Evolutionary conservation across 2,888 invertebrate species (phyloP).

Genomic region (Lissonota sp.): DNA sequence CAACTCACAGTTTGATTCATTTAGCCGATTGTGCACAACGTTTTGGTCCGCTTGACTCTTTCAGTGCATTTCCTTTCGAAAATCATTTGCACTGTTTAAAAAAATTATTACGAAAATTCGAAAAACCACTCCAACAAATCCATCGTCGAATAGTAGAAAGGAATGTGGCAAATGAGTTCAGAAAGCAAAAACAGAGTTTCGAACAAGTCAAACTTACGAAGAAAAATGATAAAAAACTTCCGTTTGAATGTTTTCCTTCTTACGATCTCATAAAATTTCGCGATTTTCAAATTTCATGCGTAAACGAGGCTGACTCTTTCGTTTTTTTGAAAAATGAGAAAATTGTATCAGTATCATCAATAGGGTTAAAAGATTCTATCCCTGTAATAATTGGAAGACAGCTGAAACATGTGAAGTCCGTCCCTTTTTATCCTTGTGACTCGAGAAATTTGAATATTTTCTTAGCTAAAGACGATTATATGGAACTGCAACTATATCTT

Average conservation of each 20-base stretch:
- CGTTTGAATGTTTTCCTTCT: constrained; percentile 5
- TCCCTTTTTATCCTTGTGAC: constrained; percentile 11
- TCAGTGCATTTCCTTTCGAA: constrained; percentile 33
- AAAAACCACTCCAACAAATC: constrained; percentile 24
- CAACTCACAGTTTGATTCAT: constrained; percentile 18
- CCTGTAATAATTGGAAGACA: constrained; percentile 18
- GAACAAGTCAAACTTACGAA: neutral
- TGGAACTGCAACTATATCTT: constrained; percentile 19
- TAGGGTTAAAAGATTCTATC: constrained; percentile 5
- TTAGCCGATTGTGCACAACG: neutral
- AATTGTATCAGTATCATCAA: constrained; percentile 17
- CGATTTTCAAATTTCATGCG: no score
- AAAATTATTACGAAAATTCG: constrained; percentile 16
- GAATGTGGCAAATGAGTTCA: constrained; percentile 4
- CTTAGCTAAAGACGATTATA: constrained; percentile 11
- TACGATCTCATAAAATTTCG: no score
- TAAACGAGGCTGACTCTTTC: no score
- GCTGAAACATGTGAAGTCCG: neutral
- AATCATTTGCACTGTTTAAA: constrained; percentile 17
- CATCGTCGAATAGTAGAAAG: constrained; percentile 22
- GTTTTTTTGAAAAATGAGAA: constrained; percentile 16
- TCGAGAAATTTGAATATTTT: constrained; percentile 26
- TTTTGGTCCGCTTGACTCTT: constrained; percentile 25
- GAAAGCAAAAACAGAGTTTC: neutral
- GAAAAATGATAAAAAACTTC: neutral